These are phyloP conservation scores for Telmatochromis sp. DNA, from an alignment of 2,113 vertebrate genomes.

Conservation along the genomic window DNA sequence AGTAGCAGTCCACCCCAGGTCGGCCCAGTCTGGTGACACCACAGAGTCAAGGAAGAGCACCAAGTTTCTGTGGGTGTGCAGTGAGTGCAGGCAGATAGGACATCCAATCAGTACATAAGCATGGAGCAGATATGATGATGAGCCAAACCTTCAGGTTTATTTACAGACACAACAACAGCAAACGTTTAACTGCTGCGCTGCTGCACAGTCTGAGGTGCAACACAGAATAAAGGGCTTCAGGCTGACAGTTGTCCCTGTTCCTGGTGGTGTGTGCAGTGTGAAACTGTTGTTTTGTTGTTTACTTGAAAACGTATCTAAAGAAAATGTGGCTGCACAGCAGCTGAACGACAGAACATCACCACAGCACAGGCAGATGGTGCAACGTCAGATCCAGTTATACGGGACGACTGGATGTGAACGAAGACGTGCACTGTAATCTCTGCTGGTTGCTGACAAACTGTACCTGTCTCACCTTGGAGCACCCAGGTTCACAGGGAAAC, in stretches of 20 bases:
- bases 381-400: not conserved
- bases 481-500: not conserved
- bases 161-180: not conserved
- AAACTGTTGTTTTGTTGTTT: not conserved
- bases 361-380: not conserved
- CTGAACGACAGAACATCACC: not conserved
- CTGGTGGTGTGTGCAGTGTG: not conserved
- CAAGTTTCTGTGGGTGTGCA: not conserved
- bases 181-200: not conserved
- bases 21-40: constrained; percentile 87
- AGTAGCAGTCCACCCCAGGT: constrained; percentile 93
- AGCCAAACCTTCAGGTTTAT: rapidly evolving
- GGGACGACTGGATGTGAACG: not conserved
- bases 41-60: constrained; percentile 80
- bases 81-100: not conserved
- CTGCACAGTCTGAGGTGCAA: not conserved
- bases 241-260: not conserved
- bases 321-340: not conserved
- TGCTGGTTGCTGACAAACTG: not conserved
- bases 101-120: not conserved
- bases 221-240: not conserved
- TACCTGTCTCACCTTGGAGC: not conserved
- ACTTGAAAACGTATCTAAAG: not conserved
- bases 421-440: not conserved
- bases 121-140: not conserved